Conservation (phyloP, 1,140 invertebrate genomes). For the Portunus trituberculatus region DNA sequence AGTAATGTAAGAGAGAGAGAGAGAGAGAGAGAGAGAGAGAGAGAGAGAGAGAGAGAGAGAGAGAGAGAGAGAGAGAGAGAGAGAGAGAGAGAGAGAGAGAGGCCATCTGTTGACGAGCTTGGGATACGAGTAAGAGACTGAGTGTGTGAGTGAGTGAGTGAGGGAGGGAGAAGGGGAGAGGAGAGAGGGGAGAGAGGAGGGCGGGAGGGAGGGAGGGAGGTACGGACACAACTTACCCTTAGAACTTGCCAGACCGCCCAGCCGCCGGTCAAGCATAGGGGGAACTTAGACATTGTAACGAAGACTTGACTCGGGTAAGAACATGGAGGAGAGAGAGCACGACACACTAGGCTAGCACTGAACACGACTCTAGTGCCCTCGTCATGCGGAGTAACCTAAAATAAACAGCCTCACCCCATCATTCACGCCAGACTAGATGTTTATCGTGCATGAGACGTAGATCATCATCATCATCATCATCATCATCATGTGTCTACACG, state of each 20-base stretch:
- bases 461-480: slow-evolving; percentile 38
- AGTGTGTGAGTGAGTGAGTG: neutral
- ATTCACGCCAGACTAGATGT: slow-evolving; percentile 71
- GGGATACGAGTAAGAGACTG: neutral
- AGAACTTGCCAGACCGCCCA: neutral
- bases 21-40: neutral
- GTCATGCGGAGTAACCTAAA: slow-evolving; percentile 61
- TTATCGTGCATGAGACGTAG: slow-evolving; percentile 62
- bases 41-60: neutral
- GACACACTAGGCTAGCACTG: slow-evolving; percentile 47
- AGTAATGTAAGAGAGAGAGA: neutral
- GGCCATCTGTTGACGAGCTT: too few relatives aligned
- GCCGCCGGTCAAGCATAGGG: neutral
- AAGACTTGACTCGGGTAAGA: neutral
- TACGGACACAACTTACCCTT: neutral
- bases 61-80: neutral
- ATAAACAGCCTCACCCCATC: slow-evolving; percentile 64
- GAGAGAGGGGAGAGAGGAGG: neutral
- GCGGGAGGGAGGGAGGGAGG: neutral
- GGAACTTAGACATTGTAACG: neutral
- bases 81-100: too few relatives aligned
- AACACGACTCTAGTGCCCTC: neutral
- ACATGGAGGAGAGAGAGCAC: slow-evolving; percentile 35
- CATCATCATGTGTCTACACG: slow-evolving; percentile 52
- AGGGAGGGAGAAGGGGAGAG: neutral